Conservation (phyloP, 2,888 invertebrate species). For the Plebejus argus region DNA sequence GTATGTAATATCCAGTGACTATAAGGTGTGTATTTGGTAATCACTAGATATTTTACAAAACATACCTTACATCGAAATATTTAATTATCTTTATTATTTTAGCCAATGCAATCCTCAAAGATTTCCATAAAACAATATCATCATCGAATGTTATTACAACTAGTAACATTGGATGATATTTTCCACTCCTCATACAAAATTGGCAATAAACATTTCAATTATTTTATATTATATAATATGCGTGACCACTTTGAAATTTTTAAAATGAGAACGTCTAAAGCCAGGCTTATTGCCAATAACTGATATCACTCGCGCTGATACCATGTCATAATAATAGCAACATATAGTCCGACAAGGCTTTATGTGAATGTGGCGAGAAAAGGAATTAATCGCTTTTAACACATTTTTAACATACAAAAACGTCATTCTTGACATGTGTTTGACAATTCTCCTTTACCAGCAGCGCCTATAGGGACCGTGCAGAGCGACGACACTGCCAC, state of each 20-base stretch:
- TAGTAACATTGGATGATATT: constrained; percentile 44
- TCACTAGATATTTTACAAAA: constrained; percentile 2
- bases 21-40: background rate
- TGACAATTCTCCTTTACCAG: too few species aligned
- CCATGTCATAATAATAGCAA: background rate
- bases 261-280: background rate
- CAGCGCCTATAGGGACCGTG: too few species aligned
- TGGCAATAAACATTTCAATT: background rate
- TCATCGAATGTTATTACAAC: constrained; percentile 43
- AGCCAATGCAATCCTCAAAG: background rate
- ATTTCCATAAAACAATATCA: constrained; percentile 36
- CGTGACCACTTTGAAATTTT: background rate
- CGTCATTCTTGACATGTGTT: too few species aligned
- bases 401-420: too few species aligned
- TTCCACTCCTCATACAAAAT: background rate
- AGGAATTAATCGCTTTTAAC: too few species aligned
- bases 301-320: constrained; percentile 18
- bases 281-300: background rate
- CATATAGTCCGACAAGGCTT: too few species aligned
- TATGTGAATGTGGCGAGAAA: too few species aligned
- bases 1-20: background rate
- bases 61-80: background rate
- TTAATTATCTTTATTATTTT: background rate
- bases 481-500: too few species aligned
- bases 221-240: background rate